These are phyloP conservation scores for Ypsolopha scabrella DNA, from an alignment of 2,888 invertebrate genomes.

Conservation along the genomic window DNA sequence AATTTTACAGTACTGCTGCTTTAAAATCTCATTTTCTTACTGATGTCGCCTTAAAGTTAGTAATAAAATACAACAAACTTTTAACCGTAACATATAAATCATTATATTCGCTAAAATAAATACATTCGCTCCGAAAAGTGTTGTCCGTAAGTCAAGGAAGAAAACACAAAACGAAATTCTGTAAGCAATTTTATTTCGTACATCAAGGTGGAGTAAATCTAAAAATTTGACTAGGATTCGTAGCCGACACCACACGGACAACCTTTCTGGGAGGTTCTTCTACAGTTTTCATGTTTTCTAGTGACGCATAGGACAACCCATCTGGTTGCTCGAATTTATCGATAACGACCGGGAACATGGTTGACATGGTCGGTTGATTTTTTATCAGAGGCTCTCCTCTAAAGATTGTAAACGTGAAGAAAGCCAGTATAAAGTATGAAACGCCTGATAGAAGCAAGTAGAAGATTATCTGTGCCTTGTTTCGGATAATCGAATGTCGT, in stretches of 20 bases:
- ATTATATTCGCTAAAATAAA: too few relatives aligned
- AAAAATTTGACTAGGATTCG: slow-evolving; percentile 43
- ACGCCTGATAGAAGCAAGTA: slow-evolving; percentile 26
- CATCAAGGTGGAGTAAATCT: slow-evolving; percentile 18
- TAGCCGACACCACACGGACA: slow-evolving; percentile 43
- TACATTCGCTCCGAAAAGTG: too few relatives aligned
- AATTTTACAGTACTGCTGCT: too few relatives aligned
- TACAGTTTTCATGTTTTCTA: slow-evolving; percentile 35
- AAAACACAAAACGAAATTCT: too few relatives aligned
- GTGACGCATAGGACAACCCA: slow-evolving; percentile 19
- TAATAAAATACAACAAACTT: too few relatives aligned
- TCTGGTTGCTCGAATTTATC: slow-evolving; percentile 11
- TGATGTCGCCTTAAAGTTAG: too few relatives aligned
- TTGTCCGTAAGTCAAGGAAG: too few relatives aligned
- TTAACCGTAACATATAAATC: too few relatives aligned
- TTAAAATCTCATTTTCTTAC: too few relatives aligned
- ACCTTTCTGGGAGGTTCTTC: slow-evolving; percentile 48
- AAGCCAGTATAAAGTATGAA: slow-evolving; percentile 26
- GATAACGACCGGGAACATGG: not conserved
- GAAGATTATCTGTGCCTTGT: slow-evolving; percentile 34
- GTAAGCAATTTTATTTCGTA: too few relatives aligned
- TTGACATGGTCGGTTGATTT: too few relatives aligned
- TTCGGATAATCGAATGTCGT: slow-evolving; percentile 26
- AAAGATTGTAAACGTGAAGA: slow-evolving; percentile 46
- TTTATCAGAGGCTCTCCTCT: slow-evolving; percentile 38